phyloP scores from a whole-genome alignment of 2,888 invertebrate species.

The Amblyteles armatorius region DNA sequence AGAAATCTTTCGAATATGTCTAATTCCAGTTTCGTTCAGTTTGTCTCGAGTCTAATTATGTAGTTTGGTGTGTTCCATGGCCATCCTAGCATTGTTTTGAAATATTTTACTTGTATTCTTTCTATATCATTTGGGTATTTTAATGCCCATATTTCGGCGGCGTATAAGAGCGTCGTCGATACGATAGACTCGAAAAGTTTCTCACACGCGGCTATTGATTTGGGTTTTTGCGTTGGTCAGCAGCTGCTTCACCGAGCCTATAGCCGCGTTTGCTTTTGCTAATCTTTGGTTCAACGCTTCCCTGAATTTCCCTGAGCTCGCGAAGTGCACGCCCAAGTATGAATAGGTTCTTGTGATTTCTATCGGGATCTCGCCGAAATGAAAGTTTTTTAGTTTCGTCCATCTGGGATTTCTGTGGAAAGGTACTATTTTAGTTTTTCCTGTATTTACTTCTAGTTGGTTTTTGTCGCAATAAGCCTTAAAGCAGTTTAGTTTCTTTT shows the following conservation, averaged over 20 bases:
- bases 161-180: conserved; percentile 32
- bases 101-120: conserved; percentile 29
- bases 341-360: conserved; percentile 25
- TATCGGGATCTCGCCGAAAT: neutral
- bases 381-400: neutral
- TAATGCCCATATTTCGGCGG: conserved; percentile 44
- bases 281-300: neutral
- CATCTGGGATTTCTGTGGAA: conserved; percentile 43
- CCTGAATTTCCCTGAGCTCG: conserved; percentile 8
- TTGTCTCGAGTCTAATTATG: conserved; percentile 38
- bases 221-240: conserved; percentile 35
- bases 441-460: conserved; percentile 41
- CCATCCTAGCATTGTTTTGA: conserved; percentile 42
- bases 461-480: conserved; percentile 43
- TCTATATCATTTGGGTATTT: conserved; percentile 30
- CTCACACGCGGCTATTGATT: conserved; percentile 1
- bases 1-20: conserved; percentile 7
- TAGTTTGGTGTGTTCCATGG: conserved; percentile 40
- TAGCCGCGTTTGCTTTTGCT: conserved; percentile 25
- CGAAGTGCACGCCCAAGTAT: conserved; percentile 24
- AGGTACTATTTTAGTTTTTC: conserved; percentile 49
- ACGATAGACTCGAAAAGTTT: conserved; percentile 45
- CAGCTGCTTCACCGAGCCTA: neutral
- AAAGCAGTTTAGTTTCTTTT: conserved; percentile 49
- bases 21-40: conserved; percentile 20